A percentile compares a stretch with the other conserved stretches of the same genome.
Conservation (phyloP, 2,797 vertebrate genomes). For the Rhinoraja longicauda region DNA sequence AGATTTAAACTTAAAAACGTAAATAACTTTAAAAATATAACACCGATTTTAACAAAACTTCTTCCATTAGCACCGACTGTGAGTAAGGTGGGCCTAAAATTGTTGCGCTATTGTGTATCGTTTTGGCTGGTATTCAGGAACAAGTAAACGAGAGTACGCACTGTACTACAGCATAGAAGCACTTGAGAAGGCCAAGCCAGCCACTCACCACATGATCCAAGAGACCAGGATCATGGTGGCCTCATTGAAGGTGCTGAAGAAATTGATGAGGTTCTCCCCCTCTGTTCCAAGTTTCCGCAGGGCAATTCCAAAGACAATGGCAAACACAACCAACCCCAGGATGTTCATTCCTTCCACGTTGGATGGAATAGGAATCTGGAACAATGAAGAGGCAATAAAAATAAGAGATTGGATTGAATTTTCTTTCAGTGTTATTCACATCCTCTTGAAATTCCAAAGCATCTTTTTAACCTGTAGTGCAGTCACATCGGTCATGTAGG, state of each 20-base stretch:
- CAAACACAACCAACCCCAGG: slow-evolving; percentile 80
- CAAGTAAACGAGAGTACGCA: too few relatives aligned
- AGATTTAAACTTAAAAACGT: too few relatives aligned
- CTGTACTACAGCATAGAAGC: background rate
- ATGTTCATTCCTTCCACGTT: slow-evolving; percentile 83
- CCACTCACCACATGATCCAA: slow-evolving; percentile 78
- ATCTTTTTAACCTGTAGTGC: background rate
- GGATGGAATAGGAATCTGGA: slow-evolving; percentile 57
- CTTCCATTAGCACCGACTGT: too few relatives aligned
- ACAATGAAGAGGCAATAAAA: background rate
- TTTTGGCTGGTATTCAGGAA: too few relatives aligned
- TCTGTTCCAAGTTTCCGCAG: slow-evolving; percentile 76
- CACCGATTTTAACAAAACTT: too few relatives aligned
- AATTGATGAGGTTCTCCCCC: slow-evolving; percentile 76
- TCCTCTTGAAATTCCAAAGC: background rate
- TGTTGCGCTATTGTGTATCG: too few relatives aligned
- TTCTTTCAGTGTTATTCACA: too few relatives aligned
- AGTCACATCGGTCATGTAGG: background rate
- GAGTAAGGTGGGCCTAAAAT: too few relatives aligned
- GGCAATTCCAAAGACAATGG: slow-evolving; percentile 78
- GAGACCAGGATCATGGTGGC: slow-evolving; percentile 73
- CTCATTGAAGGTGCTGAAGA: slow-evolving; percentile 74
- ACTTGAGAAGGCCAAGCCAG: background rate
- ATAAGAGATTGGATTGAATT: background rate
- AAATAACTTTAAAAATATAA: too few relatives aligned